phyloP scores from a whole-genome alignment of 2,888 invertebrate genomes.

The Horisme vitalbata region DNA sequence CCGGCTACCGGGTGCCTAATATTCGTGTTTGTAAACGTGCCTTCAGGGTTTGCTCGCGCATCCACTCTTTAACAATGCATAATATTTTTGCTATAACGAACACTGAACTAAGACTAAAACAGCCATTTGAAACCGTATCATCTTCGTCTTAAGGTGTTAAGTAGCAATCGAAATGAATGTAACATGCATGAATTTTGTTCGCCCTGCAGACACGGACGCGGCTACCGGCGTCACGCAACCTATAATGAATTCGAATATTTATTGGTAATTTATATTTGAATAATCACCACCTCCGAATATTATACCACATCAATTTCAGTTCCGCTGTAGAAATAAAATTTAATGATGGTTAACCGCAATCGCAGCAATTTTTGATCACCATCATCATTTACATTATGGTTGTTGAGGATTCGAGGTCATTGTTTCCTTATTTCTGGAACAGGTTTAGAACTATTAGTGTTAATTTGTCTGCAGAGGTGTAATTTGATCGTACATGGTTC shows the following conservation, averaged over 20 bases:
- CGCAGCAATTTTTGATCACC: background rate
- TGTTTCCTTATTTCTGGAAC: conserved; percentile 25
- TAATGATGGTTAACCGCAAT: conserved; percentile 3
- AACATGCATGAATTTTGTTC: conserved; percentile 29
- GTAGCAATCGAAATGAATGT: conserved; percentile 12
- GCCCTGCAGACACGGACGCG: conserved; percentile 59
- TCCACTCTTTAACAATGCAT: conserved; percentile 30
- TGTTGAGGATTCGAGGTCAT: conserved; percentile 16
- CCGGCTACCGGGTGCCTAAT: conserved; percentile 36
- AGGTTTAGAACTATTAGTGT: conserved; percentile 26
- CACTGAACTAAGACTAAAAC: conserved; percentile 20
- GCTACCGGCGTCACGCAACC: conserved; percentile 68
- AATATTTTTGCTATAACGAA: conserved; percentile 27
- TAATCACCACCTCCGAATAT: conserved; percentile 28
- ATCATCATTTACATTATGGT: background rate
- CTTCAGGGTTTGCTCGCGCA: conserved; percentile 44
- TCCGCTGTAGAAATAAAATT: conserved; percentile 25
- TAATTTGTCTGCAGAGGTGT: conserved; percentile 23
- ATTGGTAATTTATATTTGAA: conserved; percentile 36
- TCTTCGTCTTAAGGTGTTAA: conserved; percentile 13
- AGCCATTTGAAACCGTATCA: conserved; percentile 20
- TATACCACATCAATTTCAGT: conserved; percentile 26
- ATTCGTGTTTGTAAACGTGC: conserved; percentile 51
- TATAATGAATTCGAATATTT: conserved; percentile 46
- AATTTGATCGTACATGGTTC: too few species aligned